Percentiles rank a stretch among this genome's conserved stretches.
Conservation (phyloP, 2,888 invertebrate genomes). For the Cylindroiulus punctatus region DNA sequence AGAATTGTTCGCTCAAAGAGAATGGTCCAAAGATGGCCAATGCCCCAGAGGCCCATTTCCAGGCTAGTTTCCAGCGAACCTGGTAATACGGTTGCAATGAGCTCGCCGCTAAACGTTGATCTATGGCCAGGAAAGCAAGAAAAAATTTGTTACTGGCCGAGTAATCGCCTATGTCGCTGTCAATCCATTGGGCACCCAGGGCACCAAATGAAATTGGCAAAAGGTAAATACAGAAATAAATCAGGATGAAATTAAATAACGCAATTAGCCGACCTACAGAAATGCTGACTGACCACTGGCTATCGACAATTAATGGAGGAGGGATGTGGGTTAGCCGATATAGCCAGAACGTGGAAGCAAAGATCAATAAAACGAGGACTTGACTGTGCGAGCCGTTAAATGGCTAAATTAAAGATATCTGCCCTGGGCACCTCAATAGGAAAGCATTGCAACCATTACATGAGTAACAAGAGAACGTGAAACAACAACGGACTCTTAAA, state of each 20-base stretch:
- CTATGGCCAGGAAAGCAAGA: not conserved
- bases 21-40: conserved; percentile 7
- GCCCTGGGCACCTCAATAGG: not conserved
- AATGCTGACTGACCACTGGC: conserved; percentile 29
- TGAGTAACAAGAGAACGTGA: not conserved
- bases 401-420: not conserved
- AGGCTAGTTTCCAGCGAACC: not conserved
- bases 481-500: too few species aligned
- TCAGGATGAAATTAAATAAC: conserved; percentile 42
- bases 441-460: not conserved
- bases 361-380: not conserved
- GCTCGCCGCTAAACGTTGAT: conserved; percentile 21
- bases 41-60: not conserved
- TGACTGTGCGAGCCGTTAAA: not conserved
- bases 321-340: not conserved
- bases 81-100: conserved; percentile 19
- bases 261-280: not conserved
- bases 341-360: not conserved
- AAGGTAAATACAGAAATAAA: conserved; percentile 31
- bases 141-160: conserved; percentile 2
- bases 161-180: not conserved
- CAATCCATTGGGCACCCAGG: not conserved
- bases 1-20: conserved; percentile 8
- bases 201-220: conserved; percentile 36
- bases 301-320: conserved; percentile 20